These are phyloP conservation scores for Tragelaphus oryx DNA, from an alignment of 2,797 vertebrate genomes.

Conservation along the genomic window DNA sequence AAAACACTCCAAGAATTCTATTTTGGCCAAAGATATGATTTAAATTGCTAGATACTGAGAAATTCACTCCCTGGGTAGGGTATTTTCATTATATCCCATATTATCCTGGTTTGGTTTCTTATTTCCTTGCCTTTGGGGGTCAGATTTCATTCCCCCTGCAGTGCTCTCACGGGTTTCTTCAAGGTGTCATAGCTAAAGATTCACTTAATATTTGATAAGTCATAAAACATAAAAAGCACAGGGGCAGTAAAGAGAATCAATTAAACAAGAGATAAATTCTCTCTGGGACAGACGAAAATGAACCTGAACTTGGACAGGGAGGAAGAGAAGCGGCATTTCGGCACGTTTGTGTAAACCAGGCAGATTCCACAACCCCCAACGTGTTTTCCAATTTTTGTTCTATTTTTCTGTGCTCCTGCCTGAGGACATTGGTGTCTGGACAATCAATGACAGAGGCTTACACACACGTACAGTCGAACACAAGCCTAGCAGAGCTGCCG, in stretches of 20 bases:
- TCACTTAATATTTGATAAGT: conserved; percentile 8
- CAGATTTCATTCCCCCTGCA: background rate
- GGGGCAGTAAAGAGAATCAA: background rate
- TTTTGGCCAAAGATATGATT: conserved; percentile 21
- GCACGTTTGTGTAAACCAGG: conserved; percentile 39
- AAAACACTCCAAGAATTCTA: conserved; percentile 4
- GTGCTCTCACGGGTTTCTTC: background rate
- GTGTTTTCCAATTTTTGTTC: conserved; percentile 59
- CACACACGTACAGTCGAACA: background rate
- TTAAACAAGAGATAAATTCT: background rate
- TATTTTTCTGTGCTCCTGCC: conserved; percentile 63
- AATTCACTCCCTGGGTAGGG: background rate
- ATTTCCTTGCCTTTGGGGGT: background rate
- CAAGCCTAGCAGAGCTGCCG: conserved; percentile 63
- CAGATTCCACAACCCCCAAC: background rate
- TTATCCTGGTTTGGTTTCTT: background rate
- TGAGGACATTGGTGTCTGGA: conserved; percentile 70
- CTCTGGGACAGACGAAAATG: conserved; percentile 46
- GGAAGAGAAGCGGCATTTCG: background rate
- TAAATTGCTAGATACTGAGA: background rate
- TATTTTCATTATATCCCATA: conserved; percentile 30
- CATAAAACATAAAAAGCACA: background rate
- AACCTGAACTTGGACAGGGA: background rate
- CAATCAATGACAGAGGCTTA: conserved; percentile 43
- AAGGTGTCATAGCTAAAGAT: conserved; percentile 33